phyloP scores from a whole-genome alignment of 2,113 vertebrate genomes.

The Campylomormyrus tamandua region DNA sequence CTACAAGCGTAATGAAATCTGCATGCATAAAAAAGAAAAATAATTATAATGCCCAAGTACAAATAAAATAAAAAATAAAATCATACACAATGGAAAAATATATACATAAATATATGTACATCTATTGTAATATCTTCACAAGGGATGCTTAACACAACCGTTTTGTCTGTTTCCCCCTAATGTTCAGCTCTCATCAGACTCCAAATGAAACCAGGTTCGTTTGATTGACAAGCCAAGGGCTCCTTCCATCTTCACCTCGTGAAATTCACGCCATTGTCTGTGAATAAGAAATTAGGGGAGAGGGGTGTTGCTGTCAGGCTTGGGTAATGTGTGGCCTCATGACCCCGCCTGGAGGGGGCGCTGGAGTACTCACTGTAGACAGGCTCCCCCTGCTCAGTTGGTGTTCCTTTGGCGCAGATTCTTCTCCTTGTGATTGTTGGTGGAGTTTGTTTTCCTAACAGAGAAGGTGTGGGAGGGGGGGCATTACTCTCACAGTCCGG shows the following conservation, averaged over 20 bases:
- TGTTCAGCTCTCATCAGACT: conserved; percentile 24
- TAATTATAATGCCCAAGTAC: conserved; percentile 62
- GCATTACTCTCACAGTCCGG: not conserved
- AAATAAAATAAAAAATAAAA: conserved; percentile 71
- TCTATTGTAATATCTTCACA: conserved; percentile 79
- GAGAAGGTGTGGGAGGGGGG: not conserved
- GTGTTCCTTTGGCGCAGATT: conserved; percentile 97
- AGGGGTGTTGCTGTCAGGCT: not conserved
- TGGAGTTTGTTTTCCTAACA: conserved; percentile 95
- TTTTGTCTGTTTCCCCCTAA: conserved; percentile 55
- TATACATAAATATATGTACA: conserved; percentile 64
- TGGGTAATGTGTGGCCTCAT: not conserved
- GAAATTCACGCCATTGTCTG: conserved; percentile 58
- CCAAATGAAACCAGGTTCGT: conserved; percentile 60
- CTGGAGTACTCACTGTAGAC: conserved; percentile 33
- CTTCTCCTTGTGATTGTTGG: conserved; percentile 99
- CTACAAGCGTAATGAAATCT: conserved; percentile 52
- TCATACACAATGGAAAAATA: conserved; percentile 67
- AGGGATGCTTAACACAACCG: conserved; percentile 97
- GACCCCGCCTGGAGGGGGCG: not conserved
- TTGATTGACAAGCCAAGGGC: conserved; percentile 51
- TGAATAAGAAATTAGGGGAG: conserved; percentile 38
- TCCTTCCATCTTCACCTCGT: conserved; percentile 50
- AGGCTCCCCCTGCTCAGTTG: conserved; percentile 64
- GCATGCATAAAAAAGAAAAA: conserved; percentile 43